phyloP scores from a whole-genome alignment of 2,113 vertebrate species.

The Tenebrosternarchus preto region DNA sequence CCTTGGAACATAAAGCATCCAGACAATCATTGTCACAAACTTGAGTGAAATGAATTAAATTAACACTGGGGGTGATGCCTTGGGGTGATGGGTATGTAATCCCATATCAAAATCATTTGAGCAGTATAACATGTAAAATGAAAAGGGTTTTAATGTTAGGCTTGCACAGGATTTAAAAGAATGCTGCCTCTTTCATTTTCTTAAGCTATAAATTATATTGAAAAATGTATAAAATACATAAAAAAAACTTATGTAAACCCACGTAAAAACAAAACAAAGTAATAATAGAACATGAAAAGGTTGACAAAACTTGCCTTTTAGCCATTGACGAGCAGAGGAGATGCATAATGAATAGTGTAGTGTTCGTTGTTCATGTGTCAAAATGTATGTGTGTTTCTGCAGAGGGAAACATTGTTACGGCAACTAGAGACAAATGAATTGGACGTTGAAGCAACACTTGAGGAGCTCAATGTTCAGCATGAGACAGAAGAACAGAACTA shows the following conservation, averaged over 20 bases:
- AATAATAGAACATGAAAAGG: neutral
- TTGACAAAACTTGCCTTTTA: neutral
- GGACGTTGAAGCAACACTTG: constrained; percentile 83
- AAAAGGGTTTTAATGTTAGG: no score
- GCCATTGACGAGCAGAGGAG: neutral
- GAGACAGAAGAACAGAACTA: constrained; percentile 89
- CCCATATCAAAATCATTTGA: no score
- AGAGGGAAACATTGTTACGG: constrained; percentile 84
- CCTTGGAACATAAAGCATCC: no score
- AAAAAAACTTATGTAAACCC: no score
- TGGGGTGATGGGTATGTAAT: no score
- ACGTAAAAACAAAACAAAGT: neutral
- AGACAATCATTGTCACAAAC: no score
- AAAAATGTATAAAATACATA: neutral
- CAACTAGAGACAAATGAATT: constrained; percentile 89
- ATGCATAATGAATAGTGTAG: neutral
- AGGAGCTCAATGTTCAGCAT: constrained; percentile 85
- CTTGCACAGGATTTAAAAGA: neutral
- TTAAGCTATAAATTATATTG: no score
- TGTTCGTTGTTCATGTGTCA: neutral
- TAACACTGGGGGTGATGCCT: no score
- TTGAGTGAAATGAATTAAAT: no score
- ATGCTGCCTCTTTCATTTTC: no score
- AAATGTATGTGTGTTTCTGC: neutral
- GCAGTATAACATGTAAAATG: no score